Percentiles rank a stretch among this genome's conserved stretches.
phyloP scores from a whole-genome alignment of 1,140 invertebrate genomes.

The Danaus melanippus region DNA sequence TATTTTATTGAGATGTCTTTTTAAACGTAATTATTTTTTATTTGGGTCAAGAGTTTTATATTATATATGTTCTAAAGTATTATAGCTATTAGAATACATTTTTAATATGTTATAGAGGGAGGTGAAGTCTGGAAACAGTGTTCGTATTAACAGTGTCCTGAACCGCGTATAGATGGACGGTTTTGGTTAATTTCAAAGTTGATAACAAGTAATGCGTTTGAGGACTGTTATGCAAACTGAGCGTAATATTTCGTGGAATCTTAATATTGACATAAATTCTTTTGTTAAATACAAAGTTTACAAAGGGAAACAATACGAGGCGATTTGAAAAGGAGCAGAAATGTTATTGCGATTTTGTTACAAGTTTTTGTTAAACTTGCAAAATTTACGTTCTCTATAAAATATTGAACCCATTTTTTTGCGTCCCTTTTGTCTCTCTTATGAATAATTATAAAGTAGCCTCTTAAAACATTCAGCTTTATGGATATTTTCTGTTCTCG shows the following conservation, averaged over 20 bases:
- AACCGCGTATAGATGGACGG: no score
- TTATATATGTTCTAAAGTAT: no score
- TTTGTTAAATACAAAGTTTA: conserved; percentile 42
- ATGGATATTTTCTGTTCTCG: conserved; percentile 11
- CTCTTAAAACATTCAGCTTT: conserved; percentile 15
- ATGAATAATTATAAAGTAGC: conserved; percentile 43
- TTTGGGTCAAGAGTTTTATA: no score
- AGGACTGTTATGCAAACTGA: conserved; percentile 43
- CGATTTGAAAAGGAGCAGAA: conserved; percentile 47
- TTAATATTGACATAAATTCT: conserved; percentile 48
- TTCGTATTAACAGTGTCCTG: no score
- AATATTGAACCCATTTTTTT: conserved; percentile 46
- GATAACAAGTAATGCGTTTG: background rate
- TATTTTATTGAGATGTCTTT: no score
- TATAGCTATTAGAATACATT: no score
- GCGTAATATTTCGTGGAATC: conserved; percentile 52
- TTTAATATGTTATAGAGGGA: no score
- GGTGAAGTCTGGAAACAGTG: no score
- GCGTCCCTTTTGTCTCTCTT: conserved; percentile 25
- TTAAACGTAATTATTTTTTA: no score
- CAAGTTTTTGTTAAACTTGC: conserved; percentile 28
- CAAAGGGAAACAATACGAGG: conserved; percentile 34
- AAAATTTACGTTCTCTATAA: conserved; percentile 31
- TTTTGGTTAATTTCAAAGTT: background rate
- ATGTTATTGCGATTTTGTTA: conserved; percentile 33